Conservation (phyloP, 2,888 invertebrate species). For the Lasius platythorax region DNA sequence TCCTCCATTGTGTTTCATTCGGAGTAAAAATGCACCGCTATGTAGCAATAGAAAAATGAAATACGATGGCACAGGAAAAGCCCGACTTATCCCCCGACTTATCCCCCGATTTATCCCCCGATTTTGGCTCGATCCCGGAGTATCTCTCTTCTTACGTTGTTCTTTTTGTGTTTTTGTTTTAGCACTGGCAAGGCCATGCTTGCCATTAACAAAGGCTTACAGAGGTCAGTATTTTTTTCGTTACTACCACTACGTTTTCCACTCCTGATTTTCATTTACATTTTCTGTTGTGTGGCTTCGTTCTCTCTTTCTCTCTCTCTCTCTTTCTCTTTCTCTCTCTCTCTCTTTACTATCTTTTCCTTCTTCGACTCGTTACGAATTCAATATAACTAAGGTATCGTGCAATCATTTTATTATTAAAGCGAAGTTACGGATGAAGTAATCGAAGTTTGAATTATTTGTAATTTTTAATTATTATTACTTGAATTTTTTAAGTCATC, state of each 20-base stretch:
- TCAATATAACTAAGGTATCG: neutral
- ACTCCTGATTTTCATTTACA: constrained; percentile 60
- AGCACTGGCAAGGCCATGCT: constrained; percentile 94
- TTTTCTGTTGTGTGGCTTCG: constrained; percentile 70
- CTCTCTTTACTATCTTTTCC: constrained; percentile 36
- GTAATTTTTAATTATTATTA: neutral
- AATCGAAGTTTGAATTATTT: neutral
- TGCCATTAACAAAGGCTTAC: constrained; percentile 95
- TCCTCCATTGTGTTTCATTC: constrained; percentile 23
- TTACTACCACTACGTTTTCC: constrained; percentile 79
- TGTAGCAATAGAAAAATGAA: constrained; percentile 50
- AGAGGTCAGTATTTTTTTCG: constrained; percentile 90
- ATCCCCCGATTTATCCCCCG: constrained; percentile 65
- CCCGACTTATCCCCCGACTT: constrained; percentile 61
- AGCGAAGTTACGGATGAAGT: neutral
- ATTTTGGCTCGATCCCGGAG: constrained; percentile 76
- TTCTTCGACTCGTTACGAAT: constrained; percentile 44
- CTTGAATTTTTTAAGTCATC: neutral
- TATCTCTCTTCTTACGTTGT: constrained; percentile 85
- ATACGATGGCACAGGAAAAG: constrained; percentile 60
- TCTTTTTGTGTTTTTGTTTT: constrained; percentile 88
- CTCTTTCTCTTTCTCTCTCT: constrained; percentile 45
- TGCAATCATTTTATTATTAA: constrained; percentile 8
- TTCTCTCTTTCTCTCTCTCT: constrained; percentile 60
- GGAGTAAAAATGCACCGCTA: constrained; percentile 37